Percentiles rank a stretch among this genome's conserved stretches.
Evolutionary conservation across 2,113 vertebrate species (phyloP).

Genomic region (Muntiacus muntjak): DNA sequence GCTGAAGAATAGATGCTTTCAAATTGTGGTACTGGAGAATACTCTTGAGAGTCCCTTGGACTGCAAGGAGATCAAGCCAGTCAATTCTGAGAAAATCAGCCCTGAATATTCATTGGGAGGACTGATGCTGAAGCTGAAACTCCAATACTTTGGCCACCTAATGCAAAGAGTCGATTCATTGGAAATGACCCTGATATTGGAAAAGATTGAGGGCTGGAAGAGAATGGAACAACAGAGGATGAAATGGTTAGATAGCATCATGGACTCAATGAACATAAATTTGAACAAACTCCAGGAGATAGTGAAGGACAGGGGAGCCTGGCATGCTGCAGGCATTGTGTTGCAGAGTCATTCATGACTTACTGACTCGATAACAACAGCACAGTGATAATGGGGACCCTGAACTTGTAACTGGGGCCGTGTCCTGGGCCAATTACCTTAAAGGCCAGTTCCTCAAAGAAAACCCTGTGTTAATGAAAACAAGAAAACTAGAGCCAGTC

Average conservation of each 20-base stretch:
- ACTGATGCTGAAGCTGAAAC: neutral
- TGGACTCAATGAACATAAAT: neutral
- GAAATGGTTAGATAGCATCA: neutral
- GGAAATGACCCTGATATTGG: neutral
- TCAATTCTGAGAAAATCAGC: neutral
- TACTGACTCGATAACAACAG: neutral
- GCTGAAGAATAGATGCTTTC: neutral
- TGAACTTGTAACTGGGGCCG: neutral
- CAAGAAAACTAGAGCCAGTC: neutral
- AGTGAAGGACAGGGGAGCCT: neutral
- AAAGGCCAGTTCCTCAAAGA: neutral
- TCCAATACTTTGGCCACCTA: neutral
- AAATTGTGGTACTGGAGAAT: neutral
- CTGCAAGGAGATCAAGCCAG: neutral
- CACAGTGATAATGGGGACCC: neutral
- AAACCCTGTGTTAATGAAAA: neutral
- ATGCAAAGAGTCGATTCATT: neutral
- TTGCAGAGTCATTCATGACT: neutral
- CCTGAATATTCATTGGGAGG: neutral
- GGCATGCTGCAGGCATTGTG: neutral
- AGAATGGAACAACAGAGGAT: neutral
- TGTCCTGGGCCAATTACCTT: neutral
- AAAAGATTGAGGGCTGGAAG: neutral
- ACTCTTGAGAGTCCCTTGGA: neutral
- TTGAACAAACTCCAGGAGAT: neutral